A percentile compares a stretch with the other conserved stretches of the same genome.
Evolutionary conservation across 1,140 invertebrate genomes (phyloP).

Genomic region (Cydia fagiglandana): DNA sequence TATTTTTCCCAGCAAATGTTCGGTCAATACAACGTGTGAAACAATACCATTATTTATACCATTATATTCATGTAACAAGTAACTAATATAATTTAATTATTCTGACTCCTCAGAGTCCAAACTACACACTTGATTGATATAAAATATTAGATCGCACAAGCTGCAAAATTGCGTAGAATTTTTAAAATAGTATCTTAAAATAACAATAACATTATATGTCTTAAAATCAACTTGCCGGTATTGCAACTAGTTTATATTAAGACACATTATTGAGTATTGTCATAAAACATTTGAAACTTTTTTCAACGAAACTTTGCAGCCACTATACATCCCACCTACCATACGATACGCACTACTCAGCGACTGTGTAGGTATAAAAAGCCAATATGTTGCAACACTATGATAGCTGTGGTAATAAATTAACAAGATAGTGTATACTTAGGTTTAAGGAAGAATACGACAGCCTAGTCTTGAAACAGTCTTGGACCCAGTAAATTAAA

Average conservation of each 20-base stretch:
- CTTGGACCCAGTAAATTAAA: conserved; percentile 29
- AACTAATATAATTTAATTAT: conserved; percentile 75
- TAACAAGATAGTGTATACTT: conserved; percentile 41
- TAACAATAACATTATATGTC: conserved; percentile 3
- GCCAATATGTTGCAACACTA: conserved; percentile 59
- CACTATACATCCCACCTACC: conserved; percentile 51
- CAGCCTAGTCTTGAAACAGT: conserved; percentile 24
- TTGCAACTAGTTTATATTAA: neutral
- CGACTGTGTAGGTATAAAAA: conserved; percentile 72
- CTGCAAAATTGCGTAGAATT: conserved; percentile 54
- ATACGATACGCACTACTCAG: conserved; percentile 68
- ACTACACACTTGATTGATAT: conserved; percentile 69
- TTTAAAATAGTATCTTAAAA: conserved; percentile 34
- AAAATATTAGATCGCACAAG: conserved; percentile 55
- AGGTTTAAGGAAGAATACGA: conserved; percentile 35
- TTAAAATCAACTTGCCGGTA: neutral
- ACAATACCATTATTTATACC: conserved; percentile 66
- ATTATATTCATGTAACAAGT: conserved; percentile 70
- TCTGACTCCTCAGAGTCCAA: conserved; percentile 62
- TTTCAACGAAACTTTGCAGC: conserved; percentile 37
- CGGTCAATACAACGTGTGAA: conserved; percentile 73
- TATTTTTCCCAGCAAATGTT: conserved; percentile 68
- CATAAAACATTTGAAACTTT: conserved; percentile 11
- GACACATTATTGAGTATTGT: conserved; percentile 9
- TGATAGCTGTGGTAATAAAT: conserved; percentile 46